phyloP scores from a whole-genome alignment of 1,140 invertebrate genomes.

The Globodera ellingtonae region DNA sequence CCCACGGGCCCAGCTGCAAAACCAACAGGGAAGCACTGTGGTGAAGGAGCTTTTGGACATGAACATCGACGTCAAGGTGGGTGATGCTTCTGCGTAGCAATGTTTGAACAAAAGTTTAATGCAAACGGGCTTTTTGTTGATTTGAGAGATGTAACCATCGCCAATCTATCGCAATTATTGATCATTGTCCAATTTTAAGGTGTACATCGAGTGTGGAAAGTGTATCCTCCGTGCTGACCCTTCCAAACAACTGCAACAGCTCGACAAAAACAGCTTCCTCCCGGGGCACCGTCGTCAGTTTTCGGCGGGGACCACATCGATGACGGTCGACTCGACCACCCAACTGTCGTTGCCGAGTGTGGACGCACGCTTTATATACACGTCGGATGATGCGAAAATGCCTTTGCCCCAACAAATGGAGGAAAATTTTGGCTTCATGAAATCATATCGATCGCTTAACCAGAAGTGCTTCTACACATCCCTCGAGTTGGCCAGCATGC shows the following conservation, averaged over 20 bases:
- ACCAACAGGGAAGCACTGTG: background rate
- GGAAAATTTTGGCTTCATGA: slow-evolving; percentile 16
- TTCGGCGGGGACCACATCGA: background rate
- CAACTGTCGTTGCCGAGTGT: slow-evolving; percentile 43
- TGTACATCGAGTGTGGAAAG: slow-evolving; percentile 60
- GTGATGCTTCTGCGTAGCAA: background rate
- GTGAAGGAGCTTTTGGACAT: slow-evolving; percentile 54
- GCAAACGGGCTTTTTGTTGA: background rate
- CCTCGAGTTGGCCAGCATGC: slow-evolving; percentile 60
- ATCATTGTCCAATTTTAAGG: slow-evolving; percentile 34
- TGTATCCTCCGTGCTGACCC: slow-evolving; percentile 56
- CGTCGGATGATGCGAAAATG: slow-evolving; percentile 43
- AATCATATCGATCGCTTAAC: slow-evolving; percentile 30
- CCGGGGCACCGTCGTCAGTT: background rate
- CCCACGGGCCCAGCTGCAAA: slow-evolving; percentile 12
- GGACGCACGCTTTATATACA: slow-evolving; percentile 56
- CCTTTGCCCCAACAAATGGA: slow-evolving; percentile 26
- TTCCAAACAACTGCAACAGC: slow-evolving; percentile 16
- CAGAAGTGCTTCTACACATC: slow-evolving; percentile 61
- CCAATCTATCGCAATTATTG: background rate
- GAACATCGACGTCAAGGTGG: slow-evolving; percentile 61
- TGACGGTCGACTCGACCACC: background rate
- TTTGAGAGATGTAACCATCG: background rate
- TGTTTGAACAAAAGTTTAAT: too few species aligned
- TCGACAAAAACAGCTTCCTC: slow-evolving; percentile 31